phyloP scores from a whole-genome alignment of 2,888 invertebrate species.

The Malachius bipustulatus region DNA sequence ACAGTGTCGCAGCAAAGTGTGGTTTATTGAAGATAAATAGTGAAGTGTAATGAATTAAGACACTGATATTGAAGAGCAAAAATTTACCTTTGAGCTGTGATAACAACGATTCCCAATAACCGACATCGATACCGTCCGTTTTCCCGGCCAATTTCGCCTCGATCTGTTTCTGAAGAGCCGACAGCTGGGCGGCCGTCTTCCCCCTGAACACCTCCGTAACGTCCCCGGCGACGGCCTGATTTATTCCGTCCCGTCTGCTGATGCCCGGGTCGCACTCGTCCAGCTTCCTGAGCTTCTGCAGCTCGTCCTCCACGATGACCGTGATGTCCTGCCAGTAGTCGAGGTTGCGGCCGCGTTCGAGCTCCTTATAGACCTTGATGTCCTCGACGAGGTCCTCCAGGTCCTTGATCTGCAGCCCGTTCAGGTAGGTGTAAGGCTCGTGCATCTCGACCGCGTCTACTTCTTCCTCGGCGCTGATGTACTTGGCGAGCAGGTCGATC shows the following conservation, averaged over 20 bases:
- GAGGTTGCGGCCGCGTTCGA: constrained; percentile 78
- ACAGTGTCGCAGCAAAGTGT: too few species aligned
- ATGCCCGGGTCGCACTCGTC: constrained; percentile 49
- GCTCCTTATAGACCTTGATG: constrained; percentile 87
- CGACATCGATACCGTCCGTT: constrained; percentile 85
- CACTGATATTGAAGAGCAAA: too few species aligned
- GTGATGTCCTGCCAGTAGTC: constrained; percentile 96
- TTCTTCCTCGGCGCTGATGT: constrained; percentile 80
- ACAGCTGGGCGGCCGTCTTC: constrained; percentile 79
- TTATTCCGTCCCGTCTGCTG: constrained; percentile 53
- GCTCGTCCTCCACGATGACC: constrained; percentile 86
- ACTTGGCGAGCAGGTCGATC: constrained; percentile 93
- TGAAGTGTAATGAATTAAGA: too few species aligned
- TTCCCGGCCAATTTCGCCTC: constrained; percentile 74
- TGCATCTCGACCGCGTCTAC: constrained; percentile 95
- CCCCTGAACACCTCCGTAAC: constrained; percentile 85
- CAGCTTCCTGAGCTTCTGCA: constrained; percentile 70
- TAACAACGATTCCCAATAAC: constrained; percentile 94
- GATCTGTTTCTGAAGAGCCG: constrained; percentile 72
- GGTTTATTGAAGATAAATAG: too few species aligned
- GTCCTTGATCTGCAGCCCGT: constrained; percentile 80
- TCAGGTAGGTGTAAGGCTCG: constrained; percentile 91
- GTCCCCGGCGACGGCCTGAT: constrained; percentile 82
- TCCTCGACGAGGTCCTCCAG: constrained; percentile 93
- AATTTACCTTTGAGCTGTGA: constrained; percentile 86